Conservation (phyloP, 2,888 invertebrate genomes). For the Lamellibrachia columna region DNA sequence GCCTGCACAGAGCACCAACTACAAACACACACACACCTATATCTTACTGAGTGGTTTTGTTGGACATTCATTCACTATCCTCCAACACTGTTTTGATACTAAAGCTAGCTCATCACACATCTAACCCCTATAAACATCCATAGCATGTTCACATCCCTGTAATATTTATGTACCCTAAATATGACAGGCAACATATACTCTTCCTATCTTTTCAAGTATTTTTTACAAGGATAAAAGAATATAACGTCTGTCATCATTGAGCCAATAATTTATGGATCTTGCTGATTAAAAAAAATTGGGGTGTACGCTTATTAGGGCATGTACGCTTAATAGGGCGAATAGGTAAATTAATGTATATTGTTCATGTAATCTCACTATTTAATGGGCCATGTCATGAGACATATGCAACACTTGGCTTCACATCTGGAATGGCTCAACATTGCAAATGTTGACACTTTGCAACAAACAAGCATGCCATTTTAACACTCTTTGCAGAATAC, state of each 20-base stretch:
- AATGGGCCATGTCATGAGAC: not conserved
- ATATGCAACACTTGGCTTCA: not conserved
- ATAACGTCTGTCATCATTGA: too few relatives aligned
- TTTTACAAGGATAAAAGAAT: not conserved
- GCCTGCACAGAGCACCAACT: conserved; percentile 63
- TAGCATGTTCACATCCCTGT: not conserved
- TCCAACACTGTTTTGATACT: not conserved
- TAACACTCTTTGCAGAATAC: too few relatives aligned
- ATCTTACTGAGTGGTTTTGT: not conserved
- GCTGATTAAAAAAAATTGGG: too few relatives aligned
- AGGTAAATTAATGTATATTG: not conserved
- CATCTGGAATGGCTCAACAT: not conserved
- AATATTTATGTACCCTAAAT: not conserved
- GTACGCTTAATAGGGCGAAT: too few relatives aligned
- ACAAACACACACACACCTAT: conserved; percentile 27
- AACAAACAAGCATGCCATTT: not conserved
- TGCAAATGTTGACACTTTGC: not conserved
- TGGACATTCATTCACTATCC: not conserved
- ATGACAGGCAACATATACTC: not conserved
- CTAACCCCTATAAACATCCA: not conserved
- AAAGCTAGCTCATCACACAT: not conserved
- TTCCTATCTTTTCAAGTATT: not conserved
- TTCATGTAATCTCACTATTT: not conserved
- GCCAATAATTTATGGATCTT: too few relatives aligned
- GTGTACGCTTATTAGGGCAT: too few relatives aligned